Evolutionary conservation across 2,888 invertebrate genomes (phyloP), one percentile per base, ranked within the genome.

Genomic region (Anaspis maculata): DNA sequence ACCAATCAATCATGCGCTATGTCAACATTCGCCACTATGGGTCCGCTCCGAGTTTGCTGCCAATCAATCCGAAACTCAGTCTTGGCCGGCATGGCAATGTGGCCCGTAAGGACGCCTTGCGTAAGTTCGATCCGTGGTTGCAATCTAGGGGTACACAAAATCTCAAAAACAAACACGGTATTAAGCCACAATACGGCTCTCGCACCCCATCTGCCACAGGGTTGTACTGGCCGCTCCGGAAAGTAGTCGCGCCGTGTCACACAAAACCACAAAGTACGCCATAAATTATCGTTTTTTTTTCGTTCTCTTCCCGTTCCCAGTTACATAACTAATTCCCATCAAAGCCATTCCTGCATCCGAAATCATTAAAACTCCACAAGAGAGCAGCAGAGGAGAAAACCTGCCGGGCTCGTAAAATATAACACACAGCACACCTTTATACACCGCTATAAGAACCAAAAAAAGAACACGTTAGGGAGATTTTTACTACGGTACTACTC

Each of bases 161-260:
- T 59, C 60, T 56, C 54, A 59, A 60, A 60, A 60, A 60, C 58
- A 60, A 60, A 60, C 60, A 60, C 39, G 26, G 51, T 49, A 51
- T 56, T 54, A 54, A 43, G 48, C 52, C 54, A 50, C 57, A 54
- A 54, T 50, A 46, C 44, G 46, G 45, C 49, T 45, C 51, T 43
- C 49, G 48, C 50, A 53, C 48, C 49, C n/a, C n/a, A n/a, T n/a
- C n/a, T n/a, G n/a, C n/a, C n/a, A n/a, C n/a, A n/a, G n/a, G n/a
- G n/a, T n/a, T n/a, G n/a, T n/a, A n/a, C n/a, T n/a, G n/a, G n/a
- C n/a, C n/a, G n/a, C n/a, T n/a, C n/a, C n/a, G n/a, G n/a, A n/a
- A n/a, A n/a, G n/a, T n/a, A n/a, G n/a, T n/a, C n/a, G n/a, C n/a
- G n/a, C n/a, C n/a, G n/a, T n/a, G 11, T 16, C 26, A 25, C 26